These are phyloP conservation scores for Geophilus truncorum DNA, from an alignment of 2,888 invertebrate genomes.

Conservation along the genomic window DNA sequence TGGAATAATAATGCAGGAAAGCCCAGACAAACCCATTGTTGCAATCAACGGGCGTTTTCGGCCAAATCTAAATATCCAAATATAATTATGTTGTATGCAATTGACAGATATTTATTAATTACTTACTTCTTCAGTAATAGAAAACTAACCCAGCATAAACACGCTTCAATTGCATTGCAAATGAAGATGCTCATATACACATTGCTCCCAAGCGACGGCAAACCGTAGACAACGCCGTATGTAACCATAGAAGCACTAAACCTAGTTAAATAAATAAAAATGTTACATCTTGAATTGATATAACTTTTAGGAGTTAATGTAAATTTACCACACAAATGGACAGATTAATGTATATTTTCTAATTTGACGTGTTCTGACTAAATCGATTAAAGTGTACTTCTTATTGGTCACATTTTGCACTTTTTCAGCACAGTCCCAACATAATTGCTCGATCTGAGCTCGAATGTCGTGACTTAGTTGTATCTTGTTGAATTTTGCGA, in stretches of 20 bases:
- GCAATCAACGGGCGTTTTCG: neutral
- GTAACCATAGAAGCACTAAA: too few species aligned
- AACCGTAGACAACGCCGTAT: too few species aligned
- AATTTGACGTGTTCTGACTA: conserved; percentile 21
- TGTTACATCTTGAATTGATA: too few species aligned
- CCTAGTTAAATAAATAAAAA: too few species aligned
- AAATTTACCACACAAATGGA: conserved; percentile 30
- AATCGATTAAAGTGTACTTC: neutral
- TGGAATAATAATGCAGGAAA: neutral
- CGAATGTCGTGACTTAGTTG: neutral
- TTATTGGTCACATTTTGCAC: neutral
- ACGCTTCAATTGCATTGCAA: too few species aligned
- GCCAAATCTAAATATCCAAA: neutral
- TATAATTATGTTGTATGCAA: neutral
- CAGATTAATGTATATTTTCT: conserved; percentile 28
- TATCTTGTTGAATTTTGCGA: conserved; percentile 22
- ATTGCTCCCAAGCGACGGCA: too few species aligned
- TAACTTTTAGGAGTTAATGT: too few species aligned
- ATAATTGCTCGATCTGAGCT: neutral
- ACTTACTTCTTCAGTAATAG: too few species aligned
- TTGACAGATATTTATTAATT: neutral
- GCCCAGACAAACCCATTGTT: neutral
- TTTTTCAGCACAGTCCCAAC: neutral
- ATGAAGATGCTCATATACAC: too few species aligned
- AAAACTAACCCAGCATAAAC: too few species aligned